Evolutionary conservation across 2,888 invertebrate species (phyloP).

Genomic region (Neoascia interrupta): DNA sequence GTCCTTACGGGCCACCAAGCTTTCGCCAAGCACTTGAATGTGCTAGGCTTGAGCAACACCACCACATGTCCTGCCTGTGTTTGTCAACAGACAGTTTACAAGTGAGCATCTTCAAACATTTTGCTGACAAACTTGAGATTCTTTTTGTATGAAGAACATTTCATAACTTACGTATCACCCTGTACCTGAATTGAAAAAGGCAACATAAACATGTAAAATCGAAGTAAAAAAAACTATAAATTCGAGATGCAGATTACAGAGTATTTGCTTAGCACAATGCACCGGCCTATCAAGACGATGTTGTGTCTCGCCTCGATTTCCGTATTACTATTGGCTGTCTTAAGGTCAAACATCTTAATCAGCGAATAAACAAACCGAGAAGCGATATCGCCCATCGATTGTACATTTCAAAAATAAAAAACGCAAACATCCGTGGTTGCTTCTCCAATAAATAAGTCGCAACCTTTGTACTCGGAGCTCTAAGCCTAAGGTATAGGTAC

Average conservation of each 20-base stretch:
- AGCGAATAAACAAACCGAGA: constrained; percentile 21
- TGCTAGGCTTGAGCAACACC: too few species aligned
- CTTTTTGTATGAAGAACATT: background rate
- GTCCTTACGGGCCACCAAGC: too few species aligned
- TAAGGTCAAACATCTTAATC: constrained; percentile 61
- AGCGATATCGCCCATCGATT: constrained; percentile 17
- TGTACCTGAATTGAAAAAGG: constrained; percentile 32
- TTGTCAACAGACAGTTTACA: too few species aligned
- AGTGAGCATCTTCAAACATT: too few species aligned
- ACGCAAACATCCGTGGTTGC: too few species aligned
- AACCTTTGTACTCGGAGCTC: too few species aligned
- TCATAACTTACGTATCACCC: constrained; percentile 20
- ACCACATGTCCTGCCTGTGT: too few species aligned
- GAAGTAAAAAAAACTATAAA: constrained; percentile 13
- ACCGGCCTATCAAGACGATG: background rate
- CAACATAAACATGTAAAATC: constrained; percentile 29
- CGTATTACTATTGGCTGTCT: constrained; percentile 64
- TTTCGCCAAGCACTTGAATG: too few species aligned
- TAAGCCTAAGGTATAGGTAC: too few species aligned
- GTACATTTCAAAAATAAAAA: too few species aligned
- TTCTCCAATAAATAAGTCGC: too few species aligned
- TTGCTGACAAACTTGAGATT: too few species aligned
- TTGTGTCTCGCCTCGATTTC: constrained; percentile 58
- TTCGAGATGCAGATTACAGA: constrained; percentile 48
- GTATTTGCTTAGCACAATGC: constrained; percentile 40